Conservation (phyloP, 2,113 vertebrate species). For the Upupa epops region DNA sequence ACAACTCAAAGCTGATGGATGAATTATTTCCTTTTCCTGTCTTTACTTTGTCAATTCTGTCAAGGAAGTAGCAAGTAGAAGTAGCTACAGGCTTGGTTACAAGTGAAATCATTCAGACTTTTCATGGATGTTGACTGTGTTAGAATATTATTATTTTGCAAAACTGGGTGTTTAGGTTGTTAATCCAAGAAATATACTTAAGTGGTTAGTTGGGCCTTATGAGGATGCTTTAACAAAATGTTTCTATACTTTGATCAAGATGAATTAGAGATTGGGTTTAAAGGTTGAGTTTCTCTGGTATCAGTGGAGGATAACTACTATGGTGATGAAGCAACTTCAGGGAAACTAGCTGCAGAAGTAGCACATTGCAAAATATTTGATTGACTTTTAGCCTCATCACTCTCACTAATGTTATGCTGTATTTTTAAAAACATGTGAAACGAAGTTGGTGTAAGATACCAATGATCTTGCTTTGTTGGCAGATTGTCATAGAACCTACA, state of each 20-base stretch:
- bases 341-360: background rate
- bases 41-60: background rate
- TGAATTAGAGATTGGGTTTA: background rate
- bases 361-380: background rate
- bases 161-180: background rate
- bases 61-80: background rate
- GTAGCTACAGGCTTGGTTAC: background rate
- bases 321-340: background rate
- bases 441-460: background rate
- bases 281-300: slow-evolving; percentile 14
- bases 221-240: background rate
- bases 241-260: background rate
- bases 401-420: background rate
- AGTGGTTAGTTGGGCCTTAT: background rate
- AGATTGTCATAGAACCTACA: background rate
- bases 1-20: background rate
- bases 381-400: background rate
- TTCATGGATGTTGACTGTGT: background rate
- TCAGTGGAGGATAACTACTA: background rate
- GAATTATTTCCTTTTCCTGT: slow-evolving; percentile 2
- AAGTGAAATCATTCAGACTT: background rate
- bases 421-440: background rate
- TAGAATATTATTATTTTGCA: background rate
- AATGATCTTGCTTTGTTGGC: background rate
- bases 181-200: background rate